These are phyloP conservation scores for Oreocharis arfaki DNA, from an alignment of 2,113 vertebrate species.

Conservation along the genomic window DNA sequence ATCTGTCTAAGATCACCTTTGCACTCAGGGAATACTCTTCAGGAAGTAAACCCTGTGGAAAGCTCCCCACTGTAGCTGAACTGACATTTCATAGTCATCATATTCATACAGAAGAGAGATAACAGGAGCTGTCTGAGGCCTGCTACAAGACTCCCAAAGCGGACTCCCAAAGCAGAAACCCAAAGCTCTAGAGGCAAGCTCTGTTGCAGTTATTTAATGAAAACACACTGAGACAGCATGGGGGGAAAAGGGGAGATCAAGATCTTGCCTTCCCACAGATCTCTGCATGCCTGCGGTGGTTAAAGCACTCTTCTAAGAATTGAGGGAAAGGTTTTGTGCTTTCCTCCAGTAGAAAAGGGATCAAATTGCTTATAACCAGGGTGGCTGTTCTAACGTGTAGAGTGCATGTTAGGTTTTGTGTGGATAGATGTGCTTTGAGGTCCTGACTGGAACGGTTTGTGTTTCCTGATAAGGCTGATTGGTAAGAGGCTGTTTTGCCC, in stretches of 20 bases:
- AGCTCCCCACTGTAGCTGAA: background rate
- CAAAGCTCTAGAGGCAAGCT: background rate
- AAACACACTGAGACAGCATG: background rate
- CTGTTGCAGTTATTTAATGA: background rate
- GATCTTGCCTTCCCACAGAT: background rate
- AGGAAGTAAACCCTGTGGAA: background rate
- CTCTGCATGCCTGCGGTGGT: background rate
- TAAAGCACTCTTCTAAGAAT: background rate
- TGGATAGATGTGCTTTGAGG: background rate
- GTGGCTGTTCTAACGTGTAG: background rate
- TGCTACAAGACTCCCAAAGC: background rate
- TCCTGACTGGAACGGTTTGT: background rate
- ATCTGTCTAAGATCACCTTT: background rate
- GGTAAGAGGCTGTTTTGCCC: background rate
- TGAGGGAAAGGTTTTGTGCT: background rate
- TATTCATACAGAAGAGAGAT: background rate
- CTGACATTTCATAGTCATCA: background rate
- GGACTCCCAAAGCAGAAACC: background rate
- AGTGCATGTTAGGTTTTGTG: background rate
- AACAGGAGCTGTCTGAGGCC: background rate
- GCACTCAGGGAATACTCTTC: background rate
- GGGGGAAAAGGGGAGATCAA: fast-evolving
- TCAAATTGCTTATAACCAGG: background rate
- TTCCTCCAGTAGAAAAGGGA: background rate
- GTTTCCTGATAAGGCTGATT: background rate